Conservation (phyloP, 1,140 invertebrate species). For the Samia ricini region DNA sequence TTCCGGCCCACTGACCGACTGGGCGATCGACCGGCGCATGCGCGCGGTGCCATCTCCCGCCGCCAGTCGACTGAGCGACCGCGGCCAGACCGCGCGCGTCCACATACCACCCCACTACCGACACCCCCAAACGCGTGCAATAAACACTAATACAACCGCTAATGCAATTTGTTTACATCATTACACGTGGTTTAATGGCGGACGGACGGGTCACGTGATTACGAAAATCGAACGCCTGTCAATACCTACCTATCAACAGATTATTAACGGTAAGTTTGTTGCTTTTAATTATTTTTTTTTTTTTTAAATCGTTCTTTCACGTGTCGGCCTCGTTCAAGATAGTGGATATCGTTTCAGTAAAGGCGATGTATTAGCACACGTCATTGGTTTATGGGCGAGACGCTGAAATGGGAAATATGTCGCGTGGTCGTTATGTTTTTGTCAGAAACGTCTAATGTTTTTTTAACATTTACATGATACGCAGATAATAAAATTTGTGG, state of each 20-base stretch:
- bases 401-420: not conserved
- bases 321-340: not conserved
- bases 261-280: not conserved
- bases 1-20: constrained; percentile 63
- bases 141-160: constrained; percentile 18
- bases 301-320: not conserved
- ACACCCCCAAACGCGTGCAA: constrained; percentile 12
- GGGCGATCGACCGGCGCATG: constrained; percentile 62
- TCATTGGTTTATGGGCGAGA: not conserved
- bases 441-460: not conserved
- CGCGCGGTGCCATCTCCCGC: constrained; percentile 30
- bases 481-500: too few relatives aligned
- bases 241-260: not conserved
- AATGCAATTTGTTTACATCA: constrained; percentile 65
- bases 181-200: constrained; percentile 56
- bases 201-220: constrained; percentile 31
- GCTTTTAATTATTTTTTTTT: not conserved
- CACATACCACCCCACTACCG: constrained; percentile 14
- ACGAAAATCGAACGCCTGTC: not conserved
- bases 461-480: too few relatives aligned
- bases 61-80: constrained; percentile 51
- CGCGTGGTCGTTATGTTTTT: not conserved
- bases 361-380: not conserved
- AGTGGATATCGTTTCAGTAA: not conserved
- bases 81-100: constrained; percentile 47